phyloP scores from a whole-genome alignment of 2,113 vertebrate genomes.

The Petromus typicus region DNA sequence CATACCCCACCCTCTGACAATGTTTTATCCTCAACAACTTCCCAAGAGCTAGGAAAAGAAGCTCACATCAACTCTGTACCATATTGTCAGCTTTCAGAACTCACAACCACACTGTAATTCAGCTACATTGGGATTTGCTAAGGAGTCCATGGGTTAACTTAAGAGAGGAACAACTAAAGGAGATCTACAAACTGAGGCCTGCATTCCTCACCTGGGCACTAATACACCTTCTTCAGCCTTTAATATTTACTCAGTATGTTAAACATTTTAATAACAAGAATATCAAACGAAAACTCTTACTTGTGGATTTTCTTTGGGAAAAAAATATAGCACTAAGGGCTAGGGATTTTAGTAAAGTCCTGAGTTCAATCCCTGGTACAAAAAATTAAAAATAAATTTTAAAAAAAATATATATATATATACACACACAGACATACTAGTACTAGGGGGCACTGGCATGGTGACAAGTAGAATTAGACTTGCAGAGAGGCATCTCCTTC shows the following conservation, averaged over 20 bases:
- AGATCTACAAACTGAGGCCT: not conserved
- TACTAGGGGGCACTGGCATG: not conserved
- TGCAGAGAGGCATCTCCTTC: not conserved
- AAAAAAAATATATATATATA: too few species aligned
- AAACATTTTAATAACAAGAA: not conserved
- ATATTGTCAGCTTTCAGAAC: not conserved
- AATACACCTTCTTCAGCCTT: not conserved
- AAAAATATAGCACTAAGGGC: not conserved
- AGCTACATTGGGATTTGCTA: not conserved
- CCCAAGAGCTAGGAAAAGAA: not conserved
- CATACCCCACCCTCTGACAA: not conserved
- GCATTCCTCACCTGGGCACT: not conserved
- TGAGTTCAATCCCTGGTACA: too few species aligned
- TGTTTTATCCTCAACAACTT: not conserved
- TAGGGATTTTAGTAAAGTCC: too few species aligned
- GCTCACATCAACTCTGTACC: not conserved
- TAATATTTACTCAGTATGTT: not conserved
- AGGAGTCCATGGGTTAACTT: slow-evolving; percentile 5
- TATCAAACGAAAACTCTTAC: slow-evolving; percentile 40
- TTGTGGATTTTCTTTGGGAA: not conserved
- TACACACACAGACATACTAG: too few species aligned
- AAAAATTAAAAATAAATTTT: too few species aligned
- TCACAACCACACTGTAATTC: not conserved
- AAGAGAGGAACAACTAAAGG: not conserved
- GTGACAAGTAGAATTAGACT: not conserved